These are phyloP conservation scores for Numenius arquata DNA, from an alignment of 2,113 vertebrate genomes.

Conservation along the genomic window DNA sequence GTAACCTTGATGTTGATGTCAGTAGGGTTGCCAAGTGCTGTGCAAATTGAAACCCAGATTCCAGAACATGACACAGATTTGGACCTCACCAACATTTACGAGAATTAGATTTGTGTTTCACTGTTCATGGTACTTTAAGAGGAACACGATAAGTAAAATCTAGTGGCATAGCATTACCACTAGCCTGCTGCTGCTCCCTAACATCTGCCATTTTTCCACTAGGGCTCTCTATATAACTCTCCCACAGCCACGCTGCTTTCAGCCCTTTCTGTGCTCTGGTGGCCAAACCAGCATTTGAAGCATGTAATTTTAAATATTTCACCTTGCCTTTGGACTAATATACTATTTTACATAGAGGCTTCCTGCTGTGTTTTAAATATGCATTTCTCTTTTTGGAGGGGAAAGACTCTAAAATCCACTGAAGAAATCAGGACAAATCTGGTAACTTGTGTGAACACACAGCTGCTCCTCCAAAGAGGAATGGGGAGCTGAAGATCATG, in stretches of 20 bases:
- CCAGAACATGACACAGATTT: neutral
- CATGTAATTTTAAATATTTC: neutral
- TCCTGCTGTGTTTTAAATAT: neutral
- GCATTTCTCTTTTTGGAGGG: neutral
- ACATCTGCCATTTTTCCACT: neutral
- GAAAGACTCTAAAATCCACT: neutral
- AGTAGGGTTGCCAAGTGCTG: neutral
- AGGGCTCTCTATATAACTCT: neutral
- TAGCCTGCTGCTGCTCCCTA: neutral
- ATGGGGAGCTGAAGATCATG: neutral
- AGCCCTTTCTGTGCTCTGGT: neutral
- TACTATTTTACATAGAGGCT: neutral
- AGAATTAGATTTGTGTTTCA: neutral
- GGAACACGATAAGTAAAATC: neutral
- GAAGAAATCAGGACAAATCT: neutral
- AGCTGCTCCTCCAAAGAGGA: neutral
- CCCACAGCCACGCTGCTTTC: neutral
- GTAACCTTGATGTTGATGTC: neutral
- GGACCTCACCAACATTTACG: neutral
- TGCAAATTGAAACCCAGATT: neutral
- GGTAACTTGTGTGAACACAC: neutral
- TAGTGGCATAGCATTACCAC: neutral
- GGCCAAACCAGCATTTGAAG: neutral
- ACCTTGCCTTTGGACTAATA: neutral
- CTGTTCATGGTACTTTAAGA: neutral